Evolutionary conservation across 2,888 invertebrate genomes (phyloP), one percentile per base, ranked within the genome.

Genomic region (Yponomeuta malinellus): DNA sequence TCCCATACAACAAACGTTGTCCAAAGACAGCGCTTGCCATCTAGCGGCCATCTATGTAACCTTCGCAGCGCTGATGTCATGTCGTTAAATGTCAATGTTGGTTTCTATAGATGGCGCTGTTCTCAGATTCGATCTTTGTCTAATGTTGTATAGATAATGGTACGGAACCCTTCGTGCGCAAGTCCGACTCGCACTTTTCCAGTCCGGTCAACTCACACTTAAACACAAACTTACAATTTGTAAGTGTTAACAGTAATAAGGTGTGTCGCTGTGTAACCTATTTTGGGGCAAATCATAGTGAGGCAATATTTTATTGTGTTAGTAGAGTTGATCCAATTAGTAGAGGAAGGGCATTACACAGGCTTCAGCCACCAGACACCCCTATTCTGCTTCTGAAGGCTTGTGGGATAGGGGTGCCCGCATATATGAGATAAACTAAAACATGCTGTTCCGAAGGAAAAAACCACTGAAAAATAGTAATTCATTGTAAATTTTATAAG

Each of bases 261-360:
- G 3, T 59, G 15, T 59, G 3, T 12, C 15, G 12, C 15, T 59
- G 52, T 59, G 12, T 59, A 15, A 65, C 10, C 33, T 33, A 31
- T 12, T 31, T 67, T 67, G 29, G 67, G 33, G 15, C n/a, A 67
- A 67, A 33, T 67, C 43, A 67, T 67, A 43, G 12, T 29, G 52
- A 37, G 43, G 31, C 33, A 67, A 67, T 67, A 67, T 67, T 43
- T 37, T 68, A 68, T 52, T 68, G 63, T 63, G 63, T 63, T 63
- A 63, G 69, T 33, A 0, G n/a, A 15, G 68, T 68, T 68, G 33
- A 69, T 69, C 69, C 63, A 69, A 69, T 69, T 63, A 69, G 69
- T 52, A 68, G 23, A 29, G 15, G 23, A n/a, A 29, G 15, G 52
- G 12, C 52, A 52, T 48, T 15, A 52, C 52, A 31, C 12, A n/a